These are phyloP conservation scores for Elegia similella DNA, from an alignment of 2,888 invertebrate genomes.

Conservation along the genomic window DNA sequence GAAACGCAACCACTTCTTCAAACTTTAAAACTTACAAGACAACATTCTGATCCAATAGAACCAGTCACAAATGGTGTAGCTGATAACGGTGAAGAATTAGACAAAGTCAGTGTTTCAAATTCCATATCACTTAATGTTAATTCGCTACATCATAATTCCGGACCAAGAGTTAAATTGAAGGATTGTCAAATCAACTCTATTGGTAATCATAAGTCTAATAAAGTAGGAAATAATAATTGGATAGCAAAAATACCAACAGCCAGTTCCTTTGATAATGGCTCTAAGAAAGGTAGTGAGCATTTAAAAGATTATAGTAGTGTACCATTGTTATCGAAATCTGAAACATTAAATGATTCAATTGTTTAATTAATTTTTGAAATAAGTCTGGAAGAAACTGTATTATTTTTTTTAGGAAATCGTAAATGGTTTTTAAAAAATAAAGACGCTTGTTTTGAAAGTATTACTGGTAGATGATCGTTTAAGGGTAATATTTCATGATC, in stretches of 20 bases:
- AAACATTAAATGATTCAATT: slow-evolving; percentile 69
- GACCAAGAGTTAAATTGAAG: slow-evolving; percentile 69
- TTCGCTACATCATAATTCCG: slow-evolving; percentile 60
- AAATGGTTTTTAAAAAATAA: no score
- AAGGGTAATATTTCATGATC: neutral
- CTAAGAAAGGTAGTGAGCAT: slow-evolving; percentile 57
- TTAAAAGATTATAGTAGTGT: slow-evolving; percentile 77
- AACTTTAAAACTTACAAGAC: slow-evolving; percentile 60
- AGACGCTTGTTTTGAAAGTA: neutral
- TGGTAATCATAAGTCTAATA: slow-evolving; percentile 61
- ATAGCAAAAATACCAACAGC: slow-evolving; percentile 69
- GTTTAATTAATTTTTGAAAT: slow-evolving; percentile 43
- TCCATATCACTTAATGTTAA: slow-evolving; percentile 67
- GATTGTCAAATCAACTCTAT: slow-evolving; percentile 58
- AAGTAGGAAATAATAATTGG: slow-evolving; percentile 77
- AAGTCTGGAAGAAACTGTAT: neutral
- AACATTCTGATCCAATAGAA: slow-evolving; percentile 63
- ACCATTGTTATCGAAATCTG: slow-evolving; percentile 67
- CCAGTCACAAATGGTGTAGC: slow-evolving; percentile 60
- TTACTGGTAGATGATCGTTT: neutral
- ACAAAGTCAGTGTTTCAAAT: slow-evolving; percentile 61
- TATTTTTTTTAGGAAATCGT: no score
- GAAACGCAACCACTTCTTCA: slow-evolving; percentile 66
- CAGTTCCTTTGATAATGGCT: slow-evolving; percentile 70
- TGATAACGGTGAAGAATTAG: slow-evolving; percentile 48